phyloP scores from a whole-genome alignment of 2,113 vertebrate genomes.

The Mustela nigripes region DNA sequence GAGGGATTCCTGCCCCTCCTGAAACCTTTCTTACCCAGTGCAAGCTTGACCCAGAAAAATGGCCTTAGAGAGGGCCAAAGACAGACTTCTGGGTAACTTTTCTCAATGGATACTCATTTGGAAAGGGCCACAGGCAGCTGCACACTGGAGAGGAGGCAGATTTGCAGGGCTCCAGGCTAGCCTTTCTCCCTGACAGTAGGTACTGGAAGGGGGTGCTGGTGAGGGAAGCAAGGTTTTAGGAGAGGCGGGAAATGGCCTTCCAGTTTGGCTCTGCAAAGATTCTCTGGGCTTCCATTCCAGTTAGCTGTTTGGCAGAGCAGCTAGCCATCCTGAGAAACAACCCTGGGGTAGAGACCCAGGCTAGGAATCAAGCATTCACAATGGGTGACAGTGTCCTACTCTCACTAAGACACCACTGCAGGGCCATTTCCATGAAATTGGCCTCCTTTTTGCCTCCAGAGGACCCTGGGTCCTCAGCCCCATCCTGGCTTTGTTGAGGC shows the following conservation, averaged over 20 bases:
- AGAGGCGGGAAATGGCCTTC: neutral
- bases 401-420: neutral
- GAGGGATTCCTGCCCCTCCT: neutral
- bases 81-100: neutral
- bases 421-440: neutral
- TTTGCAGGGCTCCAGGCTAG: neutral
- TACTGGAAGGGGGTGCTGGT: neutral
- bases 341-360: neutral
- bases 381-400: neutral
- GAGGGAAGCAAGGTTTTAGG: neutral
- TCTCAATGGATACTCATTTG: neutral
- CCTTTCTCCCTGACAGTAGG: neutral
- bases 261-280: neutral
- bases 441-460: neutral
- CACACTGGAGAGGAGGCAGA: neutral
- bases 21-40: neutral
- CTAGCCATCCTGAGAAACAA: neutral
- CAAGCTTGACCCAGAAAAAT: slow-evolving; percentile 28
- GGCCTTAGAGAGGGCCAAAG: neutral
- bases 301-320: neutral
- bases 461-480: neutral
- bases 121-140: neutral
- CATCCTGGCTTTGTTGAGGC: neutral
- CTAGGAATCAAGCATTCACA: neutral
- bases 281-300: neutral